Base-by-base conservation (phyloP, 2,888 invertebrate genomes). In the Leptinotarsa rubiginosa region DNA sequence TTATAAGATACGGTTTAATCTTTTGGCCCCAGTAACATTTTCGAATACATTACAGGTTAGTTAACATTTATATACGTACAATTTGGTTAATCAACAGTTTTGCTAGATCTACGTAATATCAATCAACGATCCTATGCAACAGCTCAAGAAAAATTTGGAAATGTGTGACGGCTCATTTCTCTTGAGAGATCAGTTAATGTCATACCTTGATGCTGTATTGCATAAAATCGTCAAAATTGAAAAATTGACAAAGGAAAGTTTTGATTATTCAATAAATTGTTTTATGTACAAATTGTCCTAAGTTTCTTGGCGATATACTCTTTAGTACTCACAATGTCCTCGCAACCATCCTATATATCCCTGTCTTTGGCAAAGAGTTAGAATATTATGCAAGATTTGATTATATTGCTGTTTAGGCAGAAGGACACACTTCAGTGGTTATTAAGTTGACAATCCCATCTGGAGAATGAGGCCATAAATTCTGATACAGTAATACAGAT, bases 21-120 rank as follows among this genome's bases (percentile, higher is more conserved):
- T 70, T 84, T 86, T 87, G 87, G 87, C 87, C 87, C 87, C 87
- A 86, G 87, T 82, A 77, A 79, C 75, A 80, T 80, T 77, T 80
- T 82, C 81, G 78, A 77, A 78, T 78, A 77, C 77, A 79, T 76
- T 78, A 78, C 75, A 75, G 72, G 79, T 76, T 79, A 77, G 74
- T 77, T 74, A 80, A 78, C 78, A 78, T 79, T 80, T 78, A 79
- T 74, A 80, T 78, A 78, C 78, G 74, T 77, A 80, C 77, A 80
- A 74, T 77, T 78, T 80, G 70, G 77, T 77, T 78, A 78, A 71
- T 76, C 73, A 77, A 78, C 75, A 74, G 75, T 75, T 69, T 77
- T 73, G 69, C 76, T 78, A 79, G 69, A 56, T 68, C 76, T 77
- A 78, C 50, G 49, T 69, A 76, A 77, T 65, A 76, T 74, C 70